Base-by-base conservation (phyloP, 2,797 vertebrate genomes). In the Sebastes matsubarae region DNA sequence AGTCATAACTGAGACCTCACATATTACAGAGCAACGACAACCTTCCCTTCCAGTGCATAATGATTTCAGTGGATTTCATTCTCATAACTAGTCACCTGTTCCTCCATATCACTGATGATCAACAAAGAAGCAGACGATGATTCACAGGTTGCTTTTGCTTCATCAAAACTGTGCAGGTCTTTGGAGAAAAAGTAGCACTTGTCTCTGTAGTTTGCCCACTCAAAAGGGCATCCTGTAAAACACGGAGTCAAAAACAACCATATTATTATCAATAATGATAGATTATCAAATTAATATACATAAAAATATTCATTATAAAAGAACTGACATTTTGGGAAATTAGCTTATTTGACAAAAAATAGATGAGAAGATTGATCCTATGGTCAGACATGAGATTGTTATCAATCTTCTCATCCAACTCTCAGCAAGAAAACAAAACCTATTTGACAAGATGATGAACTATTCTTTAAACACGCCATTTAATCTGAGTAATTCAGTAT, bases 101-200 rank as follows among this genome's bases (percentile, higher is more conserved):
- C 98, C 55, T 98, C 97, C 92, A 92, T 92, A 32, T 96, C 95
- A 16, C 94, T 95, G 91, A 99, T 97, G 91, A 97, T 97, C 92
- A 98, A 84, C 80, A 99, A 83, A 13, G 89, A 96, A 0, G 97
- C 96, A 70, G 90, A 96, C 71, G 85, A 93, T n/a, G 94, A 93
- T 91, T 96, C 95, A 85, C 98, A 99, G 72, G 91, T 94, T 65
- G 92, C 83, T 78, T 96, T 96, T 7, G 97, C 97, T 1, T 97
- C 96, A 80, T 97, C 95, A 80, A 98, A 99, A 83, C 93, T 96
- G 71, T 95, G 94, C 87, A 92, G 93, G 84, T 97, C 97, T 84
- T 89, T 87, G 63, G 97, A 98, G 92, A 99, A 97, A 86, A 96
- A 97, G 94, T 99, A 99, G 92, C 98, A 99, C 81, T 95, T 97